Evolutionary conservation across 2,888 invertebrate species (phyloP), one percentile per base, ranked within the genome.

Genomic region (Epinotia demarniana): DNA sequence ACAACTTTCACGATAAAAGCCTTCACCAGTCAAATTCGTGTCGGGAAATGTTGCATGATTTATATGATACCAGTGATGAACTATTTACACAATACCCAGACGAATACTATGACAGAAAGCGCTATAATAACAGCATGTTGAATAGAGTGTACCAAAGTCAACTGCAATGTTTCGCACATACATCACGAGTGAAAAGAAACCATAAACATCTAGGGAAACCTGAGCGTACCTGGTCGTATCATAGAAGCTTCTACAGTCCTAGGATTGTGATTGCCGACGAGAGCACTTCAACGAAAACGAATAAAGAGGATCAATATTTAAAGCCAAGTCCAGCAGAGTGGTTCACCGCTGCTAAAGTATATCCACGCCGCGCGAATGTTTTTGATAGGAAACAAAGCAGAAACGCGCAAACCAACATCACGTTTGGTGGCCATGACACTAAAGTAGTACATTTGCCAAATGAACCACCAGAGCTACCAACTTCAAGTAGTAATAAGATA

Each of bases 1-100:
- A 87, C 55, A 82, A 89, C 73, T 84, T 77, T 69, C 83, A 80
- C 69, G 82, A 82, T 6, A 78, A 39, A 23, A 46, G 23, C 1
- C 43, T 69, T 8, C 13, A 1, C 9, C n/a, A 43, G 18, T 58
- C 68, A 5, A 58, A 58, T 2, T 69, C 46, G 5, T 69, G 16
- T 23, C 43, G 13, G 2, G 33, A 60, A 64, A 23, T 61, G 9
- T 33, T 61, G 13, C 46, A 70, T 11, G 70, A 70, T 19, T 33
- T 61, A 3, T 70, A 70, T 27, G 13, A n/a, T 27, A 27, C 33
- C n/a, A 33, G n/a, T 18, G 43, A 61, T 33, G 33, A 61, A 18
- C 18, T 13, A 13, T 33, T 33, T 27, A 6, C 18, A 70, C 27
- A 61, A 11, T 27, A 61, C 19, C 11, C 60, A 13, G 9, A n/a